These are phyloP conservation scores for Aviceda subcristata DNA, from an alignment of 2,113 vertebrate genomes.

Conservation along the genomic window DNA sequence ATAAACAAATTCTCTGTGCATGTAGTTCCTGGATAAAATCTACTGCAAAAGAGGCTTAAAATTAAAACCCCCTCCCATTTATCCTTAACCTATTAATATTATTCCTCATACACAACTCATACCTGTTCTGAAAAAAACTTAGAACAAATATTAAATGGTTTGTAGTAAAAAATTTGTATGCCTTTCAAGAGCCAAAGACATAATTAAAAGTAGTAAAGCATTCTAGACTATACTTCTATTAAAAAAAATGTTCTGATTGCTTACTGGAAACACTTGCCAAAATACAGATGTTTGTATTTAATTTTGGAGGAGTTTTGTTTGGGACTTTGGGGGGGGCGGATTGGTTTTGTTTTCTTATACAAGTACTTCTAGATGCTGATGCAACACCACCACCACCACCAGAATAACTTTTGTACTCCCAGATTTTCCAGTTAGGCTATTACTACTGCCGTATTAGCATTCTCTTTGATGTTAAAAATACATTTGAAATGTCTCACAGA, in stretches of 20 bases:
- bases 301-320: neutral
- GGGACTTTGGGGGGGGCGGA: fast-evolving
- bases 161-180: neutral
- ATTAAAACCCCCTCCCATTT: neutral
- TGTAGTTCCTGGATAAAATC: neutral
- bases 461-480: neutral
- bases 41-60: neutral
- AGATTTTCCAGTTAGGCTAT: neutral
- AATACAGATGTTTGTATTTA: neutral
- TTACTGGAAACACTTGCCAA: neutral
- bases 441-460: neutral
- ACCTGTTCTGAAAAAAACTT: conserved; percentile 26
- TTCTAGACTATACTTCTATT: neutral
- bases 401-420: neutral
- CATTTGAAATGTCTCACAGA: neutral
- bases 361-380: neutral
- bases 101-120: conserved; percentile 19
- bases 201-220: neutral
- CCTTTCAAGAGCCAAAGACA: neutral
- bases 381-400: neutral
- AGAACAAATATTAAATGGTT: neutral
- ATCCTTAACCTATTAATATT: neutral
- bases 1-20: neutral
- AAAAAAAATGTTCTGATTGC: neutral
- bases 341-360: neutral